Percentiles rank a stretch among this genome's conserved stretches.
These are phyloP conservation scores for Prinia subflava DNA, from an alignment of 2,113 vertebrate species.

Conservation along the genomic window DNA sequence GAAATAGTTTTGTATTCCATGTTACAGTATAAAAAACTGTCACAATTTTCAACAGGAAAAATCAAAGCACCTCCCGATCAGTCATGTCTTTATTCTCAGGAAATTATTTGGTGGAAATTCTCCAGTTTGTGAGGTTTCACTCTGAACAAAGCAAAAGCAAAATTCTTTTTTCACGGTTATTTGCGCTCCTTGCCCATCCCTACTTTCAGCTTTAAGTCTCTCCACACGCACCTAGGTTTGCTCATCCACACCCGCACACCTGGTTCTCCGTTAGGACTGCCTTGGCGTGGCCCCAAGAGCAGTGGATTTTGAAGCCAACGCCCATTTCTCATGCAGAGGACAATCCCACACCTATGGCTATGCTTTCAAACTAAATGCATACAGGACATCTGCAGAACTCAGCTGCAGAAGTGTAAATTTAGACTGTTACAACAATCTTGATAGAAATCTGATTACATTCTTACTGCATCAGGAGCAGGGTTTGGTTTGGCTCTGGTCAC, in stretches of 20 bases:
- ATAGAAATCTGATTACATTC: not conserved
- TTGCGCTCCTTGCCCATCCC: constrained; percentile 33
- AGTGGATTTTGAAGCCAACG: constrained; percentile 25
- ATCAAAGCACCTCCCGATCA: not conserved
- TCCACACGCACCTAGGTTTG: not conserved
- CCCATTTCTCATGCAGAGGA: constrained; percentile 23
- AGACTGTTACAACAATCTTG: not conserved
- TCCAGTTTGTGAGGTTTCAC: not conserved
- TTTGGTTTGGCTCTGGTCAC: not conserved
- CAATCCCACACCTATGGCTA: constrained; percentile 60
- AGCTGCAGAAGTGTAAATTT: not conserved
- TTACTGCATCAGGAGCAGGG: not conserved
- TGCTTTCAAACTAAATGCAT: constrained; percentile 4
- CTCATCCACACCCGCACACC: constrained; percentile 2
- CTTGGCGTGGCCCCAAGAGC: constrained; percentile 8
- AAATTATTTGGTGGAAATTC: not conserved
- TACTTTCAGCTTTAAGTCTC: not conserved
- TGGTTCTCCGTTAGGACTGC: constrained; percentile 12
- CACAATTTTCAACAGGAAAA: not conserved
- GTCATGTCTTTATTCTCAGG: not conserved
- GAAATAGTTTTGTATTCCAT: not conserved
- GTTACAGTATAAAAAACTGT: not conserved
- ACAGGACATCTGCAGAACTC: not conserved
- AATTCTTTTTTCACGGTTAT: not conserved
- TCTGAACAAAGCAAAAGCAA: not conserved